Percentiles rank a stretch among this genome's conserved stretches.
Evolutionary conservation across 2,113 vertebrate species (phyloP).

Genomic region (Okapia johnstoni): DNA sequence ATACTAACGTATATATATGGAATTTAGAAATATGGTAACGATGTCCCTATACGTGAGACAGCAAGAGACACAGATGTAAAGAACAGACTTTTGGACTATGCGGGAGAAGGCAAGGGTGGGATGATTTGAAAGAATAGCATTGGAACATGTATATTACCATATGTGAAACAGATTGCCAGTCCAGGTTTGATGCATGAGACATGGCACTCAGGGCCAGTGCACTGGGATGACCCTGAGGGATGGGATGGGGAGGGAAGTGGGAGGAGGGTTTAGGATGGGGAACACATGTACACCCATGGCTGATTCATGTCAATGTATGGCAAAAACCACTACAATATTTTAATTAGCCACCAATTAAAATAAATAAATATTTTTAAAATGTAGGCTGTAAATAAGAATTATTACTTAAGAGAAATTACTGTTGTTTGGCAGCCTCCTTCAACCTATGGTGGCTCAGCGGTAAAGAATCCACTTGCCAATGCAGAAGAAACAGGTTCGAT

Average conservation of each 20-base stretch:
- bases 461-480: not conserved
- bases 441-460: not conserved
- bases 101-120: not conserved
- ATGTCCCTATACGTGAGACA: not conserved
- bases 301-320: not conserved
- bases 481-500: not conserved
- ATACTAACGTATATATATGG: not conserved
- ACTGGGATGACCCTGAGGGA: not conserved
- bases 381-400: not conserved
- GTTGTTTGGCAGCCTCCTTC: not conserved
- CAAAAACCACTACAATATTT: not conserved
- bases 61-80: not conserved
- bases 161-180: not conserved
- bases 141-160: not conserved
- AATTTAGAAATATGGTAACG: not conserved
- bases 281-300: not conserved
- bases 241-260: not conserved
- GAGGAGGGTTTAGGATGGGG: not conserved
- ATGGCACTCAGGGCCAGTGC: not conserved
- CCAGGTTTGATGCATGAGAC: not conserved
- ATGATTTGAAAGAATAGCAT: not conserved
- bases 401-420: constrained; percentile 38
- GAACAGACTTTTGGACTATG: not conserved
- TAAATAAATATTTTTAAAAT: not conserved
- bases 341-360: not conserved